phyloP scores from a whole-genome alignment of 2,113 vertebrate genomes.

The Bujurquina vittata region DNA sequence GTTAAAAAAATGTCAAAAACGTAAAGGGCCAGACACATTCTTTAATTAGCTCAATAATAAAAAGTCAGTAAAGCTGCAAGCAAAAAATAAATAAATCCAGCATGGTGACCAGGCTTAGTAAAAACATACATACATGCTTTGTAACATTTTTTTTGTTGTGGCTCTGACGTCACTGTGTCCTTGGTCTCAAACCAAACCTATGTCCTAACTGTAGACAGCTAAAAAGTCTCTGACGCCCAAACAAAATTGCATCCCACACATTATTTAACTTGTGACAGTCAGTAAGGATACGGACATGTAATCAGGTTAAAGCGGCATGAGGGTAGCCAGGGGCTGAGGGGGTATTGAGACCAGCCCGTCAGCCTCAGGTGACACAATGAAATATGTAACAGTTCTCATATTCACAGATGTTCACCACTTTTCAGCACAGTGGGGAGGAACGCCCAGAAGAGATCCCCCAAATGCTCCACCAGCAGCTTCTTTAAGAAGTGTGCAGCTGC shows the following conservation, averaged over 20 bases:
- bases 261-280: neutral
- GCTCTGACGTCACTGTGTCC: neutral
- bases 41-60: too few relatives aligned
- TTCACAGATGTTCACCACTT: slow-evolving; percentile 72
- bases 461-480: neutral
- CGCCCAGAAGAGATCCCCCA: slow-evolving; percentile 16
- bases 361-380: slow-evolving; percentile 59
- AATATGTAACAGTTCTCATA: slow-evolving; percentile 78
- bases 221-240: neutral
- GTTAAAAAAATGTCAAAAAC: too few relatives aligned
- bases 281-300: slow-evolving; percentile 3
- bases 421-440: slow-evolving; percentile 45
- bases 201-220: neutral
- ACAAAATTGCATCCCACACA: neutral
- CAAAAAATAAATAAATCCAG: too few relatives aligned
- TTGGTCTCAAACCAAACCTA: neutral
- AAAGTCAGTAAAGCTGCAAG: too few relatives aligned
- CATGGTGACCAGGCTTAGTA: neutral
- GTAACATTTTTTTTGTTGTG: neutral
- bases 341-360: slow-evolving; percentile 10
- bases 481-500: slow-evolving; percentile 57
- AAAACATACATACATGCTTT: neutral
- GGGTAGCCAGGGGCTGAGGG: slow-evolving; percentile 3
- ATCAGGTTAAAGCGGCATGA: slow-evolving; percentile 13
- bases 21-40: too few relatives aligned